These are phyloP conservation scores for Drosophila tristis DNA, from an alignment of 1,140 invertebrate genomes.

Conservation along the genomic window DNA sequence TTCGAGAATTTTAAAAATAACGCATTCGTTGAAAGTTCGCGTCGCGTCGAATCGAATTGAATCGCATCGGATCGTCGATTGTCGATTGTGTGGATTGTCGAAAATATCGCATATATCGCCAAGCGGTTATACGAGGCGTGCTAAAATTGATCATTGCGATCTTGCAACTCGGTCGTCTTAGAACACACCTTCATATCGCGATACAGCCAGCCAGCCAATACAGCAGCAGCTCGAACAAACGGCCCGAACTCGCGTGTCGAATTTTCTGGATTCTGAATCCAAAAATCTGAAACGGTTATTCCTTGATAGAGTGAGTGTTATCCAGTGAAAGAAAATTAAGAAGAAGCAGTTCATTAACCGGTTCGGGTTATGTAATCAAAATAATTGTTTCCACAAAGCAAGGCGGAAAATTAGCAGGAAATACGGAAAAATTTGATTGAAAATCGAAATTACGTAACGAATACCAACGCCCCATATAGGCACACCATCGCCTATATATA, in stretches of 20 bases:
- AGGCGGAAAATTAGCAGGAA: slow-evolving; percentile 7
- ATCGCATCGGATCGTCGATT: slow-evolving; percentile 58
- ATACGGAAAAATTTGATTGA: slow-evolving; percentile 34
- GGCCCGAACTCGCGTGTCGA: slow-evolving; percentile 4
- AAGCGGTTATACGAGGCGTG: slow-evolving; percentile 30
- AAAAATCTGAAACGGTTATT: slow-evolving; percentile 15
- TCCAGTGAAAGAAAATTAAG: slow-evolving; percentile 12
- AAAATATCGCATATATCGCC: slow-evolving; percentile 45
- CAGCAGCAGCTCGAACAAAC: slow-evolving; percentile 7
- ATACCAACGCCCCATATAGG: slow-evolving; percentile 72
- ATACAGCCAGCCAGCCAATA: slow-evolving; percentile 1
- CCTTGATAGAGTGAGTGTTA: slow-evolving; percentile 40
- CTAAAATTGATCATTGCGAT: slow-evolving; percentile 78
- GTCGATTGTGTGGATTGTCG: slow-evolving; percentile 55
- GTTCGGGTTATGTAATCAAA: slow-evolving; percentile 44
- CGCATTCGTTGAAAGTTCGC: slow-evolving; percentile 72
- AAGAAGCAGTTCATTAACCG: slow-evolving; percentile 16
- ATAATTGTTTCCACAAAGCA: slow-evolving; percentile 13
- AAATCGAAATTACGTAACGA: slow-evolving; percentile 72
- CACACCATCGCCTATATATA: slow-evolving; percentile 10
- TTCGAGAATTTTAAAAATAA: slow-evolving; percentile 84
- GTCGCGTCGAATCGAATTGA: slow-evolving; percentile 40
- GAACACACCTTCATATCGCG: slow-evolving; percentile 39
- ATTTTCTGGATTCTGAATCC: slow-evolving; percentile 10
- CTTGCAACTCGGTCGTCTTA: slow-evolving; percentile 83